Conservation (phyloP, 2,113 vertebrate genomes). For the Thamnaconus septentrionalis region DNA sequence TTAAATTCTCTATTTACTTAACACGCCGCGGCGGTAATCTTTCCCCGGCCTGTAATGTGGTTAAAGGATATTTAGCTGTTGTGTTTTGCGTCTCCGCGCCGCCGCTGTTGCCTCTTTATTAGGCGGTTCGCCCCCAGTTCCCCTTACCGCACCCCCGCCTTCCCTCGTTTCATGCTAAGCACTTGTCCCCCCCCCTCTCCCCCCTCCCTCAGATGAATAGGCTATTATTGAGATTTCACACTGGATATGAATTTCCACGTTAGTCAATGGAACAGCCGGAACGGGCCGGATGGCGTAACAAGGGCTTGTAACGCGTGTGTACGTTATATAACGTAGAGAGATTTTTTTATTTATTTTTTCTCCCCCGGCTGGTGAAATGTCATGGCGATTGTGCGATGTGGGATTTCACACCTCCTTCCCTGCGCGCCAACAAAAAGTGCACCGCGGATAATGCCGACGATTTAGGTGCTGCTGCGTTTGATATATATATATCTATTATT, state of each 20-base stretch:
- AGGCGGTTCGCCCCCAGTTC: conserved; percentile 26
- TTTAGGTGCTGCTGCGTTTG: conserved; percentile 23
- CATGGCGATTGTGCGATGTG: conserved; percentile 68
- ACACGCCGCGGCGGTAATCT: conserved; percentile 59
- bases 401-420: conserved; percentile 70
- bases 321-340: conserved; percentile 1
- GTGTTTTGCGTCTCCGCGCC: conserved; percentile 37
- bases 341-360: conserved; percentile 6
- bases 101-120: conserved; percentile 54
- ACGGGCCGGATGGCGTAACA: conserved; percentile 40
- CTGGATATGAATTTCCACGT: conserved; percentile 61
- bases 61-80: conserved; percentile 66
- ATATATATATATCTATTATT: too few relatives aligned
- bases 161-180: conserved; percentile 54
- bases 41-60: conserved; percentile 57
- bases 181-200: conserved; percentile 19
- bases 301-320: conserved; percentile 46
- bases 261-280: conserved; percentile 53
- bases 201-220: conserved; percentile 56
- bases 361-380: conserved; percentile 62
- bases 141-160: background rate
- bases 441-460: conserved; percentile 59
- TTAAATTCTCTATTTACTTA: conserved; percentile 63
- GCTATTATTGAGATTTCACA: conserved; percentile 70
- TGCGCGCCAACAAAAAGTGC: conserved; percentile 26